Percentiles rank a stretch among this genome's conserved stretches.
phyloP scores from a whole-genome alignment of 2,888 invertebrate genomes.

The Rhamphomyia laevipes region DNA sequence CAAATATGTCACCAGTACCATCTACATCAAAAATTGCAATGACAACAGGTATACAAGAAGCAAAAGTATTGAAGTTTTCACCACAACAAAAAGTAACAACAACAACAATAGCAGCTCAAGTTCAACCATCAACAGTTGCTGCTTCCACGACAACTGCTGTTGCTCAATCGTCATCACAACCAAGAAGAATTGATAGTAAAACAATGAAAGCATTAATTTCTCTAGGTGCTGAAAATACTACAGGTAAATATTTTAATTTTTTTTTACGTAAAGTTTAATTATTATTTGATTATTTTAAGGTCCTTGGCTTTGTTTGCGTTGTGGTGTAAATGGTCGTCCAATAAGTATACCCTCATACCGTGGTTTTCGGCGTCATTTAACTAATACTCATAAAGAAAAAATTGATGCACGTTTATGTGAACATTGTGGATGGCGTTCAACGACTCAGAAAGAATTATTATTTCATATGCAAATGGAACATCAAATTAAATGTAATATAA shows the following conservation, averaged over 20 bases:
- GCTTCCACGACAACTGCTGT: constrained; percentile 3
- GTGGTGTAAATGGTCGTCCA: constrained; percentile 54
- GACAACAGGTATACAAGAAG: background rate
- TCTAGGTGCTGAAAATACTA: constrained; percentile 47
- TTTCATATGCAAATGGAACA: constrained; percentile 74
- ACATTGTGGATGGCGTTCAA: constrained; percentile 68
- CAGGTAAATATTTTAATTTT: constrained; percentile 31
- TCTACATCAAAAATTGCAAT: constrained; percentile 16
- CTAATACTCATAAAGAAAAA: constrained; percentile 66
- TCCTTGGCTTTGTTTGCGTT: constrained; percentile 72
- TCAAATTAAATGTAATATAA: constrained; percentile 56
- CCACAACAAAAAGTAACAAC: background rate
- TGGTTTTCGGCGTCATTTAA: constrained; percentile 68
- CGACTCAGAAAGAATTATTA: constrained; percentile 58
- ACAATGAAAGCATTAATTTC: constrained; percentile 49
- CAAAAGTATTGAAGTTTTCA: constrained; percentile 9
- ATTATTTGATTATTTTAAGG: constrained; percentile 28
- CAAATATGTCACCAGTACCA: background rate
- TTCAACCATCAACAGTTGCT: constrained; percentile 5
- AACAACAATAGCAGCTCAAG: background rate
- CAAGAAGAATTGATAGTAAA: constrained; percentile 48
- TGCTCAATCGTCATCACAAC: constrained; percentile 24
- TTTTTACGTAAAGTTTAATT: background rate
- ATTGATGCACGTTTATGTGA: constrained; percentile 70
- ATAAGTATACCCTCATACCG: constrained; percentile 66